These are phyloP conservation scores for Centropyge bicolor DNA, from an alignment of 2,797 vertebrate species.

Conservation along the genomic window DNA sequence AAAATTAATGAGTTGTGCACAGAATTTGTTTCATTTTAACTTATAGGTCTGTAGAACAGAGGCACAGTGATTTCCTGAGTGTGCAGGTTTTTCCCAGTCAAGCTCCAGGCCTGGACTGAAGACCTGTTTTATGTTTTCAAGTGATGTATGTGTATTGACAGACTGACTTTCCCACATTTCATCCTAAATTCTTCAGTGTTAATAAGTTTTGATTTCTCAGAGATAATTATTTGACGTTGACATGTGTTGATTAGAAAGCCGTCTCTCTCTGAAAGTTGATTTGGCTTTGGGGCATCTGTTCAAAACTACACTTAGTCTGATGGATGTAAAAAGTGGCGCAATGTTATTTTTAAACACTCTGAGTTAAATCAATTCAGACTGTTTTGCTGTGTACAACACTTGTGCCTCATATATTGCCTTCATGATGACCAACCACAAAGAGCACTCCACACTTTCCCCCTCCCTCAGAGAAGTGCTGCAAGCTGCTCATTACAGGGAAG, in stretches of 20 bases:
- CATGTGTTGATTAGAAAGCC: conserved; percentile 20
- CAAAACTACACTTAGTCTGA: conserved; percentile 20
- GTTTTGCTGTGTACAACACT: conserved; percentile 10
- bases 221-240: conserved; percentile 15
- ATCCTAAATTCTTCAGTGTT: no score
- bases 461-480: not conserved
- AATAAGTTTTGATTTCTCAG: not conserved
- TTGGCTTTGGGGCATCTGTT: conserved; percentile 6
- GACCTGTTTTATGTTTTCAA: no score
- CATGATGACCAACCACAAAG: not conserved
- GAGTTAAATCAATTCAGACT: conserved; percentile 15
- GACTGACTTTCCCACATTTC: no score
- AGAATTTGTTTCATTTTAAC: not conserved
- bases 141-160: no score
- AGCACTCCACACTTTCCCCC: conserved; percentile 10
- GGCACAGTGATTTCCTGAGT: not conserved
- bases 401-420: conserved; percentile 5
- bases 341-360: conserved; percentile 25
- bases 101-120: not conserved
- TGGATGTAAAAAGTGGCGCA: conserved; percentile 16
- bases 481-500: conserved; percentile 32
- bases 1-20: not conserved
- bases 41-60: not conserved
- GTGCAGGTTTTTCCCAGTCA: not conserved
- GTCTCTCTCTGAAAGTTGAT: conserved; percentile 19